These are phyloP conservation scores for Dysdera silvatica DNA, from an alignment of 1,140 invertebrate species.

Conservation along the genomic window DNA sequence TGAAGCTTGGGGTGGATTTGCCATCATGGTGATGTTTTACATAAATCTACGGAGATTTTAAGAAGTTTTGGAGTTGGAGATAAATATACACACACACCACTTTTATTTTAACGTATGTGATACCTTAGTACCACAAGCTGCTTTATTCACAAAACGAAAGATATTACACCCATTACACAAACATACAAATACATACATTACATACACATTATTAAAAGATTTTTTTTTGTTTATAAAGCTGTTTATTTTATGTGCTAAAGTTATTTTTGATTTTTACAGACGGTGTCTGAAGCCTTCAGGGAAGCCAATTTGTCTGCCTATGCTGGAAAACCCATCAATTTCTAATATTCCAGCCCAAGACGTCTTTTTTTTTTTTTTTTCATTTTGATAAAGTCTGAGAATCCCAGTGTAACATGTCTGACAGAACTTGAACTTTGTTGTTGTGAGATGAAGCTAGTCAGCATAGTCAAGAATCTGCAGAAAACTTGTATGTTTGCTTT, in stretches of 20 bases:
- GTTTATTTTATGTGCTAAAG: not conserved
- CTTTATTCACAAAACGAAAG: not conserved
- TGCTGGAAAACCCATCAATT: slow-evolving; percentile 97
- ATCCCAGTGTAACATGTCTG: no score
- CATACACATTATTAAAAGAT: not conserved
- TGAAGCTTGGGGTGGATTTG: no score
- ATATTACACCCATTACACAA: not conserved
- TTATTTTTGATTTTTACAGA: slow-evolving; percentile 57
- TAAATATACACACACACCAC: not conserved
- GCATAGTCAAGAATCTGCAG: no score
- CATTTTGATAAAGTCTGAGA: no score
- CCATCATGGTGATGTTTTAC: no score
- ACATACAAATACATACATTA: not conserved
- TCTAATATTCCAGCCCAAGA: no score
- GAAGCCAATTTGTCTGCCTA: slow-evolving; percentile 95
- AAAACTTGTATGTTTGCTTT: no score
- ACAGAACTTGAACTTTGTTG: no score
- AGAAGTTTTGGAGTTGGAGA: no score
- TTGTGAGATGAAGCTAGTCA: no score
- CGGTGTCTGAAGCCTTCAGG: slow-evolving; percentile 91
- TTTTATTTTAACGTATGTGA: not conserved
- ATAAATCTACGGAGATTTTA: no score
- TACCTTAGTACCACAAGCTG: not conserved
- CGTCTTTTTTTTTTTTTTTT: no score
- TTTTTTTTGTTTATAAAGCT: not conserved